A percentile compares a stretch with the other conserved stretches of the same genome.
These are phyloP conservation scores for Adelosebastes latens DNA, from an alignment of 2,797 vertebrate genomes.

Conservation along the genomic window DNA sequence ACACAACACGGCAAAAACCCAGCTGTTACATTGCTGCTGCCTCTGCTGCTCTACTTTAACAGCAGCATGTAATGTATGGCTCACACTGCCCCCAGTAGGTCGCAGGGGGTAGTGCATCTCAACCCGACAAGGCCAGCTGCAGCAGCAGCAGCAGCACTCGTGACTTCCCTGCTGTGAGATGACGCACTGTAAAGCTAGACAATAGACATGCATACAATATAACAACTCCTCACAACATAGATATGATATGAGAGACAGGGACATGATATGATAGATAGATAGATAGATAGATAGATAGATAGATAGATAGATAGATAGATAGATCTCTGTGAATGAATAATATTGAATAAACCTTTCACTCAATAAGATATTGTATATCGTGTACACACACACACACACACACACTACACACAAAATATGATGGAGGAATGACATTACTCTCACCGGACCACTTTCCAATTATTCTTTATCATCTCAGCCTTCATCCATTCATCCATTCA, in stretches of 20 bases:
- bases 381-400: neutral
- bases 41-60: constrained; percentile 55
- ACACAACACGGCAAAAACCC: constrained; percentile 18
- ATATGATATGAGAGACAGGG: neutral
- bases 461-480: constrained; percentile 55
- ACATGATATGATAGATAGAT: neutral
- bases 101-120: constrained; percentile 32
- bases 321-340: neutral
- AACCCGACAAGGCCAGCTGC: constrained; percentile 53
- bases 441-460: constrained; percentile 49
- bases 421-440: constrained; percentile 39
- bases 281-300: neutral
- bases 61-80: constrained; percentile 28
- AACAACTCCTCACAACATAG: neutral
- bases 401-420: constrained; percentile 8
- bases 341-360: neutral
- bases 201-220: constrained; percentile 26
- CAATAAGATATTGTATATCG: neutral
- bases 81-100: constrained; percentile 64
- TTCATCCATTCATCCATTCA: constrained; percentile 13
- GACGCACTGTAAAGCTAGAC: constrained; percentile 65
- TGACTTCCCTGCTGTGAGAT: constrained; percentile 70
- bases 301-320: neutral
- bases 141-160: constrained; percentile 63
- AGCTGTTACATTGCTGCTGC: constrained; percentile 41